Evolutionary conservation across 2,888 invertebrate species (phyloP).

Genomic region (Acanthosoma haemorrhoidale): DNA sequence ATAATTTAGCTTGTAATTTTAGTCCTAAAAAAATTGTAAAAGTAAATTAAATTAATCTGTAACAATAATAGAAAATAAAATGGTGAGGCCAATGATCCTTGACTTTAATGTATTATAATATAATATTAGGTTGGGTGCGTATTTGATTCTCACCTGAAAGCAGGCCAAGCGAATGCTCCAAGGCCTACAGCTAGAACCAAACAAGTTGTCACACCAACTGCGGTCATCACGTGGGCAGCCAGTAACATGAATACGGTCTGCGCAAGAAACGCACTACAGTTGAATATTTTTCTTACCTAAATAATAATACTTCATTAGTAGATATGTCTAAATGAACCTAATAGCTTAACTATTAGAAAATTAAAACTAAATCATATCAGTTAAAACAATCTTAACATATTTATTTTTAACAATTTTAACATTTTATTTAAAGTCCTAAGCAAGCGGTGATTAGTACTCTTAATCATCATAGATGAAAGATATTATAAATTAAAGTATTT

Average conservation of each 20-base stretch:
- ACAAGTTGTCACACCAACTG: conserved; percentile 68
- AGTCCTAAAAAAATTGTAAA: background rate
- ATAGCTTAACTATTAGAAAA: background rate
- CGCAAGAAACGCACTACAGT: conserved; percentile 65
- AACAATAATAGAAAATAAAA: too few relatives aligned
- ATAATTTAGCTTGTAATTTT: background rate
- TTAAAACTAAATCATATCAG: background rate
- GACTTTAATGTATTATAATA: too few relatives aligned
- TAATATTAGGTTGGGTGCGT: too few relatives aligned
- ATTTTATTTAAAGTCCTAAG: background rate
- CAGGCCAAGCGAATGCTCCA: conserved; percentile 90
- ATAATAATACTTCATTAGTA: background rate
- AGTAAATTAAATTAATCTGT: background rate
- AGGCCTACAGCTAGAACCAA: conserved; percentile 83
- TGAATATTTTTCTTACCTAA: conserved; percentile 61
- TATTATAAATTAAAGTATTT: too few relatives aligned
- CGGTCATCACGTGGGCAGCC: conserved; percentile 67
- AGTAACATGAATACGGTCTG: conserved; percentile 83
- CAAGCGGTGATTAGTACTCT: too few relatives aligned
- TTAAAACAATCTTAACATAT: background rate
- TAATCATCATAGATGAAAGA: too few relatives aligned
- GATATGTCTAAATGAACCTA: background rate
- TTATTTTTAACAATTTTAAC: background rate
- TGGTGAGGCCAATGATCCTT: too few relatives aligned
- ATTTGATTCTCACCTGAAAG: conserved; percentile 63